phyloP scores from a whole-genome alignment of 2,113 vertebrate species.

The Fulmarus glacialis region DNA sequence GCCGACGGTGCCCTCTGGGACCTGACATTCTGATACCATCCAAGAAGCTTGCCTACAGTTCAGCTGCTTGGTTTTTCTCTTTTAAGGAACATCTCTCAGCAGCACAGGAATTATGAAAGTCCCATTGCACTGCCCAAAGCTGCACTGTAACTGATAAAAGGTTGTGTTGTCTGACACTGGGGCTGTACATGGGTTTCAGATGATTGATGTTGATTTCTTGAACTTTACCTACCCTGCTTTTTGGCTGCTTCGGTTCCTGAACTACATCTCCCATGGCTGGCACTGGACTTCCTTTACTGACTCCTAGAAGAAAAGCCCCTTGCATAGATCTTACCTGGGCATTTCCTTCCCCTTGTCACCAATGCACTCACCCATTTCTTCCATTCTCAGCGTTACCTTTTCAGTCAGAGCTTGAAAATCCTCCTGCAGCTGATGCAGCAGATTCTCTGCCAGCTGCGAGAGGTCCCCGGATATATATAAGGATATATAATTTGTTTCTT shows the following conservation, averaged over 20 bases:
- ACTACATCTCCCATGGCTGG: background rate
- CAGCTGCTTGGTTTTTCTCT: background rate
- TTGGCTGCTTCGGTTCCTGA: background rate
- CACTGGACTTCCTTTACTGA: background rate
- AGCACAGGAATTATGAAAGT: background rate
- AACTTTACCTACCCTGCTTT: background rate
- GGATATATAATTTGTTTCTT: background rate
- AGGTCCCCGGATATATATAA: too few species aligned
- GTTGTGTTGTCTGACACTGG: fast-evolving
- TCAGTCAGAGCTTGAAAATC: too few species aligned
- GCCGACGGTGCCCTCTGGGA: background rate
- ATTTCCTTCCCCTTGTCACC: background rate
- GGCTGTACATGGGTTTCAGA: background rate
- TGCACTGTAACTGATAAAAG: background rate
- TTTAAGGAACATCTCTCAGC: background rate
- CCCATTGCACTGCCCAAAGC: background rate
- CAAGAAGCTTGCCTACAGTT: background rate
- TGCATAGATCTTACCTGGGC: background rate
- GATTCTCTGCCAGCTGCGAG: too few species aligned
- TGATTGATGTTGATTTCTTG: background rate
- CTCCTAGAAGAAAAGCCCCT: background rate
- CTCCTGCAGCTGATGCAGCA: too few species aligned
- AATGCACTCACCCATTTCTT: too few species aligned
- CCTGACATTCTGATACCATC: background rate
- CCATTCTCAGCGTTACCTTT: too few species aligned